Base-by-base conservation (phyloP, 1,140 invertebrate genomes). In the Pinna nobilis region DNA sequence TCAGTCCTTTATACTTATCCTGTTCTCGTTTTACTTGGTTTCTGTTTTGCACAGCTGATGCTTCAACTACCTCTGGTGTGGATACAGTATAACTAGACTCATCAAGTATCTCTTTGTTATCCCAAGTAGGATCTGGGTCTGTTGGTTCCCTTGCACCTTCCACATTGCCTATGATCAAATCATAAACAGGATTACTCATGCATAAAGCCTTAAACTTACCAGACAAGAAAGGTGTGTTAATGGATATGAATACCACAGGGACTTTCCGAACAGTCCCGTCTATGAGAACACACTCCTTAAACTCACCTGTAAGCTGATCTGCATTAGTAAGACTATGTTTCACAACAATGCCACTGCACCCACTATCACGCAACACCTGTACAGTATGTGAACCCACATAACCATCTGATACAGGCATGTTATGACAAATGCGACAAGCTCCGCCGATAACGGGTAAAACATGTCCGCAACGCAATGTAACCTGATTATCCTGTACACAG, bases 291-390 rank as follows among this genome's bases (percentile, higher is more conserved):
- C 70, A 80, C 6, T 9, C 49, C 23, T 65, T 33, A 1, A 15
- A 41, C 66, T 70, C 41, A 3, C 30, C 55, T 23, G 61, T 64
- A 15, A 64, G 39, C 44, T 57, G 25, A 30, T 57, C 33, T 9
- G 20, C 25, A 9, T 30, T 5, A 1, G 70, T 70, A 9, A 76
- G 63, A 15, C n/a, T 30, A 13, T 5, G 7, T 20, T 39, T 47
- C 15, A 75, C 72, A 0, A 75, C 55, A 23, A 65, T 59, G n/a
- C 75, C 25, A 33, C 49, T 71, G 72, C 75, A 80, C 1, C 78
- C 78, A 51, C 68, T 71, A 32, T 77, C 75, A 37, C 67, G 60
- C 23, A 77, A 33, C 18, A 74, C 71, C 3, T 23, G 20, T 7
- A 68, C 67, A 5, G 20, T 11, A 9, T 68, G 50, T 7, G 20